Evolutionary conservation across 2,113 vertebrate species (phyloP).

Genomic region (Petromus typicus): DNA sequence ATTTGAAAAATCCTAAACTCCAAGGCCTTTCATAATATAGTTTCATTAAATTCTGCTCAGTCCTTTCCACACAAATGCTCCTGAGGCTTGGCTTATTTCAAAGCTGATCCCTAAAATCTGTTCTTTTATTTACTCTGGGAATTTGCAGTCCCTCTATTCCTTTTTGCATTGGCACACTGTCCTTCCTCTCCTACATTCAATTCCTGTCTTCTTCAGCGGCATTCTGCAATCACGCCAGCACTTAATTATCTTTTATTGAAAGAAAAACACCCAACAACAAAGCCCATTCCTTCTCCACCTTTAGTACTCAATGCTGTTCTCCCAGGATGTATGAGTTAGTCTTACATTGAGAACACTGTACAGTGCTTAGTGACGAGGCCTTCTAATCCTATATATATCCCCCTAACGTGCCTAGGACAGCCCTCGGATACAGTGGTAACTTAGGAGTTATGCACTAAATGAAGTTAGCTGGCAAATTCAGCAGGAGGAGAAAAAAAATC

Average conservation of each 20-base stretch:
- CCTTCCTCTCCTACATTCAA: background rate
- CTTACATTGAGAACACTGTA: background rate
- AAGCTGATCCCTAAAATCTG: background rate
- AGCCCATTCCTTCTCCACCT: background rate
- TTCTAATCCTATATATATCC: background rate
- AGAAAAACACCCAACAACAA: background rate
- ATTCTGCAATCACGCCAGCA: background rate
- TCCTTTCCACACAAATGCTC: background rate
- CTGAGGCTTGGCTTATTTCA: background rate
- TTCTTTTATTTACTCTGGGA: background rate
- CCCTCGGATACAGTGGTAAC: background rate
- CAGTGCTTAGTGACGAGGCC: background rate
- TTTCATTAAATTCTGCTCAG: background rate
- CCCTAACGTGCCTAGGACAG: background rate
- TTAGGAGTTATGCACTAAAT: background rate
- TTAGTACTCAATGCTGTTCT: background rate
- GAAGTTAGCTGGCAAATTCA: constrained; percentile 59
- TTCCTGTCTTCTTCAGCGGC: background rate
- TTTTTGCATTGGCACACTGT: background rate
- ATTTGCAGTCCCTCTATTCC: background rate
- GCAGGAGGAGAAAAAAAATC: constrained; percentile 53
- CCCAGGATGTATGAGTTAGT: background rate
- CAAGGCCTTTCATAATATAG: background rate
- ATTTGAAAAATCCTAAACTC: background rate
- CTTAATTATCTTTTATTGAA: background rate